Evolutionary conservation across 2,797 vertebrate genomes (phyloP), one percentile per base, ranked within the genome.

Genomic region (Cirrhinus mrigala): DNA sequence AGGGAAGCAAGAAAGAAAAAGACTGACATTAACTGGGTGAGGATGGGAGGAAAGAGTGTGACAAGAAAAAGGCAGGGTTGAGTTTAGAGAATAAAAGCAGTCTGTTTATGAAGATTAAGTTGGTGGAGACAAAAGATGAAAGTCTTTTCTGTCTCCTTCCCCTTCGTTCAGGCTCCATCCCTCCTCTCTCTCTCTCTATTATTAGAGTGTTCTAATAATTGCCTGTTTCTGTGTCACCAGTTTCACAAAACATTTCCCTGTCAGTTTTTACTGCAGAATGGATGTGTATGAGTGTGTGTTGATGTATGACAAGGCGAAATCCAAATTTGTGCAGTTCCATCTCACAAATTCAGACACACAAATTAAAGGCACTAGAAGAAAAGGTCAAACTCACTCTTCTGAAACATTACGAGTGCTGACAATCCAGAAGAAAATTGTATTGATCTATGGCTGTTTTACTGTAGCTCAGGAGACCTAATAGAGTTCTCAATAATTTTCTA

Each of bases 161-260:
- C 76, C 74, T 76, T 79, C 33, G 9, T 54, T 83, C 46, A 66
- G 14, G 58, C 73, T 85, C 50, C 73, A 56, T 85, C 48, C 20
- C 46, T 44, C 70, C 68, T 50, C 56, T 79, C 83, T 74, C 76
- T 54, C 58, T 56, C 77, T 85, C 84, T 80, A 80, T 85, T 80
- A 85, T 85, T 85, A 85, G 84, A 60, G 75, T 64, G 81, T 62
- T 69, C 84, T 84, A 81, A 90, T 88, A 88, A 91, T 88, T 86
- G 83, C 77, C 79, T 82, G 87, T 88, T 90, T 89, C 87, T 89
- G 76, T 90, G 88, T 88, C 89, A 84, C 73, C 79, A 81, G 80
- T 81, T 89, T 60, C 14, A 77, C 58, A 83, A 88, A 85, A 88
- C 85, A 90, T 83, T 86, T 85, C 48, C 69, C 73, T 86, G 81